These are phyloP conservation scores for Macrosteles quadrilineatus DNA, from an alignment of 1,140 invertebrate genomes.

Conservation along the genomic window DNA sequence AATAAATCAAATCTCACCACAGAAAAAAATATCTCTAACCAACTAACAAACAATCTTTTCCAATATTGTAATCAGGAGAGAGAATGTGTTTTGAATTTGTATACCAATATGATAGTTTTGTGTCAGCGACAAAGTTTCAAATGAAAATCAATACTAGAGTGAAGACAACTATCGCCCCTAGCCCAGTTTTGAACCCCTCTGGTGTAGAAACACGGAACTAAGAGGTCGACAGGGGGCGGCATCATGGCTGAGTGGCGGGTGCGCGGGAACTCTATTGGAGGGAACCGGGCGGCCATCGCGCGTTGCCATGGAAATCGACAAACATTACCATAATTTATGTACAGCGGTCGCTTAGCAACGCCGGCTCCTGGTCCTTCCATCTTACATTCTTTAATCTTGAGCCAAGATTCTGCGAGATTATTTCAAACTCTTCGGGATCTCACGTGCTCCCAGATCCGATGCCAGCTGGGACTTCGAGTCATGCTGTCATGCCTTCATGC, in stretches of 20 bases:
- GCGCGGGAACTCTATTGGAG: slow-evolving; percentile 9
- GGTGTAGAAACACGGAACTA: slow-evolving; percentile 20
- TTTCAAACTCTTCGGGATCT: not conserved
- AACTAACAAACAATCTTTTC: no score
- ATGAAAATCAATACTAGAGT: slow-evolving; percentile 8
- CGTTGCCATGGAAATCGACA: slow-evolving; percentile 18
- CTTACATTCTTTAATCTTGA: slow-evolving; percentile 13
- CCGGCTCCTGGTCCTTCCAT: not conserved
- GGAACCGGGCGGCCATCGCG: slow-evolving; percentile 21
- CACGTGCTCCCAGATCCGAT: no score
- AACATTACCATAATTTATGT: slow-evolving; percentile 26
- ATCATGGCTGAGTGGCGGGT: slow-evolving; percentile 5
- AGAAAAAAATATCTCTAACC: no score
- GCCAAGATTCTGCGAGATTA: slow-evolving; percentile 20
- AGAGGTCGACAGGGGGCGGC: not conserved
- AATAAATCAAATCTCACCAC: no score
- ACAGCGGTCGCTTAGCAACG: slow-evolving; percentile 15
- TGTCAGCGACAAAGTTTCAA: not conserved
- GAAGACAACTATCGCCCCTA: slow-evolving; percentile 2
- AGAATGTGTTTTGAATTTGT: no score
- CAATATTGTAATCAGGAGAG: no score
- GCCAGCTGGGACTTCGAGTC: no score
- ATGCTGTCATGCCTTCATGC: no score
- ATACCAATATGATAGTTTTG: no score
- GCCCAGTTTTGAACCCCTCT: slow-evolving; percentile 18